phyloP scores from a whole-genome alignment of 2,113 vertebrate species.

The Channa argus region DNA sequence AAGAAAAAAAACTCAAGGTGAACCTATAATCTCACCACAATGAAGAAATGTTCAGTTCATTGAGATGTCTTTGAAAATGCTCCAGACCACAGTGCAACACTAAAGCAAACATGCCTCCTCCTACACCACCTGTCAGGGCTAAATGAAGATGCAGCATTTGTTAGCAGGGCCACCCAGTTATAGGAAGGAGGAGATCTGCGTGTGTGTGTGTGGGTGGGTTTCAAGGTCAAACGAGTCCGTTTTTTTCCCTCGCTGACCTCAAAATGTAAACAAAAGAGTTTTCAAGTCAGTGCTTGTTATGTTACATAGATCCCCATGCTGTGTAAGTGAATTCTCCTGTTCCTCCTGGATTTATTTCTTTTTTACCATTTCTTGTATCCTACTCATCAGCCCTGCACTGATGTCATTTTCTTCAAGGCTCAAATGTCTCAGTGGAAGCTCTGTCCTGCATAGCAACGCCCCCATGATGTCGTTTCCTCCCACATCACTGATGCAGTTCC shows the following conservation, averaged over 20 bases:
- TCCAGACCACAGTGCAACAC: conserved; percentile 56
- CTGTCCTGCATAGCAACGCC: conserved; percentile 69
- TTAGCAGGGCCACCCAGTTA: conserved; percentile 55
- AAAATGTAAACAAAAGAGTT: conserved; percentile 46
- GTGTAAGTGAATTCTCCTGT: background rate
- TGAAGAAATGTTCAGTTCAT: conserved; percentile 62
- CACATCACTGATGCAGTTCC: conserved; percentile 80
- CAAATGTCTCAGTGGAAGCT: conserved; percentile 69
- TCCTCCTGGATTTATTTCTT: conserved; percentile 27
- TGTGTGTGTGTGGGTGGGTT: conserved; percentile 51
- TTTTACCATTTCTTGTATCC: conserved; percentile 77
- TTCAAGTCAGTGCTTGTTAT: conserved; percentile 31
- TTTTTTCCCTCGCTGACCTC: conserved; percentile 37
- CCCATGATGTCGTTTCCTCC: conserved; percentile 81
- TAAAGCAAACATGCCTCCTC: conserved; percentile 60
- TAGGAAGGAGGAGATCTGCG: conserved; percentile 46
- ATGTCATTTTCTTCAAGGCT: conserved; percentile 83
- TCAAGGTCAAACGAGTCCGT: conserved; percentile 50
- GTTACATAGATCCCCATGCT: background rate
- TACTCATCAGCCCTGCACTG: conserved; percentile 74
- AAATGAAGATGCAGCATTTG: conserved; percentile 59
- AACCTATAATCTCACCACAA: conserved; percentile 49
- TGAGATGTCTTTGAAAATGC: conserved; percentile 57
- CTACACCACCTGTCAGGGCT: conserved; percentile 54
- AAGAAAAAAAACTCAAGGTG: conserved; percentile 42